Evolutionary conservation across 2,888 invertebrate genomes (phyloP).

Genomic region (Crioceris asparagi): DNA sequence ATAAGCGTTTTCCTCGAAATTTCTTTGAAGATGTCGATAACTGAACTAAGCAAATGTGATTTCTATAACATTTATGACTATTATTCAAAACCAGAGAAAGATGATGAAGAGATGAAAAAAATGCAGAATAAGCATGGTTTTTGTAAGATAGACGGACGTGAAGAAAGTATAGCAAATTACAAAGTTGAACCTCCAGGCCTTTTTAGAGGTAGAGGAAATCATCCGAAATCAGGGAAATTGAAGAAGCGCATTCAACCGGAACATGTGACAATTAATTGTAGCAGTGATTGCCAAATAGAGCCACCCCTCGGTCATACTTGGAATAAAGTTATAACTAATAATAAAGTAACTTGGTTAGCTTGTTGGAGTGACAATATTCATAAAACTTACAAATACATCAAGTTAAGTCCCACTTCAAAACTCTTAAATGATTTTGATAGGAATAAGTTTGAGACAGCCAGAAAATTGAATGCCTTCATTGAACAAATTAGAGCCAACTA

Average conservation of each 20-base stretch:
- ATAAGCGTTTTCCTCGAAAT: constrained; percentile 88
- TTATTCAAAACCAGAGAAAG: constrained; percentile 70
- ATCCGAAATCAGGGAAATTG: constrained; percentile 98
- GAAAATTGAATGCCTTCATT: constrained; percentile 82
- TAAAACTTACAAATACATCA: constrained; percentile 92
- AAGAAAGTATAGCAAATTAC: constrained; percentile 98
- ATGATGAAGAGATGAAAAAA: constrained; percentile 85
- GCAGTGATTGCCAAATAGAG: constrained; percentile 70
- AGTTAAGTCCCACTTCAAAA: constrained; percentile 98
- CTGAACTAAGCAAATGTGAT: constrained; percentile 87
- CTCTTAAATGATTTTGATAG: constrained; percentile 99
- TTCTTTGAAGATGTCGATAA: constrained; percentile 64
- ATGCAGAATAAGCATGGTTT: constrained; percentile 86
- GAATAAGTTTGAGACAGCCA: constrained; percentile 97
- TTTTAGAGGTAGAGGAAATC: constrained; percentile 80
- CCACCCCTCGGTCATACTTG: constrained; percentile 89
- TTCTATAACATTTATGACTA: constrained; percentile 83
- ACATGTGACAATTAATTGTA: constrained; percentile 96
- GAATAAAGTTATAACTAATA: constrained; percentile 94
- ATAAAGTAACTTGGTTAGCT: constrained; percentile 93
- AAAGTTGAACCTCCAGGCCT: constrained; percentile 96
- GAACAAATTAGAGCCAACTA: constrained; percentile 83
- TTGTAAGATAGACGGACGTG: constrained; percentile 93
- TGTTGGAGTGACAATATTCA: constrained; percentile 99
- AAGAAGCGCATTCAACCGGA: constrained; percentile 85